Evolutionary conservation across 35 echinoderm and acorn worm species (phyloP).

Genomic region (Ptychodera flava): DNA sequence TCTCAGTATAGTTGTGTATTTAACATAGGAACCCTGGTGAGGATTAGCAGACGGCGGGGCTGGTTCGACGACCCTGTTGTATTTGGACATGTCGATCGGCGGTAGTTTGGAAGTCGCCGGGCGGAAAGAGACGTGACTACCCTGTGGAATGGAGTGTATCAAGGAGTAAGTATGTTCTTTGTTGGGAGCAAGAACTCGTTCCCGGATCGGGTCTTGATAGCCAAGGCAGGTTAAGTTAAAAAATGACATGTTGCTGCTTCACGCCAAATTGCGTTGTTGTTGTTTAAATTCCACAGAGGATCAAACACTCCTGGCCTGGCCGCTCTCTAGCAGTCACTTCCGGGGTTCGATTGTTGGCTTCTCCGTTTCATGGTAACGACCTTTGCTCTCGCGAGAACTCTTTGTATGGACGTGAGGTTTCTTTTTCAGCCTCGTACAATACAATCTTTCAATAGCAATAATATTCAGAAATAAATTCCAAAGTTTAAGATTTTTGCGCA

Average conservation of each 20-base stretch:
- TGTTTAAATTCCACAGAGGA: too few species aligned
- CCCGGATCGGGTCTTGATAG: conserved; percentile 79
- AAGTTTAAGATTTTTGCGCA: too few species aligned
- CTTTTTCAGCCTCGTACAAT: too few species aligned
- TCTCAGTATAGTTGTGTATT: conserved; percentile 69
- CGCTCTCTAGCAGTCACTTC: neutral
- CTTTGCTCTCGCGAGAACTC: neutral
- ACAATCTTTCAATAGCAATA: too few species aligned
- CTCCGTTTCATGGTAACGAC: neutral
- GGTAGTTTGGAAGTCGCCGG: conserved; percentile 80
- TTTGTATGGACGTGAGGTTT: too few species aligned
- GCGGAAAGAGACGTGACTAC: conserved; percentile 74
- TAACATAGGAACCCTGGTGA: conserved; percentile 75
- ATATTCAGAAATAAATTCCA: too few species aligned
- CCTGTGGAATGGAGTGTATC: conserved; percentile 56
- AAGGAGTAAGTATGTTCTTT: conserved; percentile 60
- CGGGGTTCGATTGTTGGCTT: neutral
- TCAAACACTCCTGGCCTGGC: too few species aligned
- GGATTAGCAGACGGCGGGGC: conserved; percentile 32
- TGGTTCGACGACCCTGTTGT: conserved; percentile 79
- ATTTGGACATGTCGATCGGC: conserved; percentile 82
- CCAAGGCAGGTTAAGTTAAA: conserved; percentile 79
- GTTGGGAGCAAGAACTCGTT: conserved; percentile 60
- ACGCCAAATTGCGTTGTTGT: neutral
- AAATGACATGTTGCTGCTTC: conserved; percentile 58